phyloP scores from a whole-genome alignment of 2,113 vertebrate species.

The Austrofundulus limnaeus region DNA sequence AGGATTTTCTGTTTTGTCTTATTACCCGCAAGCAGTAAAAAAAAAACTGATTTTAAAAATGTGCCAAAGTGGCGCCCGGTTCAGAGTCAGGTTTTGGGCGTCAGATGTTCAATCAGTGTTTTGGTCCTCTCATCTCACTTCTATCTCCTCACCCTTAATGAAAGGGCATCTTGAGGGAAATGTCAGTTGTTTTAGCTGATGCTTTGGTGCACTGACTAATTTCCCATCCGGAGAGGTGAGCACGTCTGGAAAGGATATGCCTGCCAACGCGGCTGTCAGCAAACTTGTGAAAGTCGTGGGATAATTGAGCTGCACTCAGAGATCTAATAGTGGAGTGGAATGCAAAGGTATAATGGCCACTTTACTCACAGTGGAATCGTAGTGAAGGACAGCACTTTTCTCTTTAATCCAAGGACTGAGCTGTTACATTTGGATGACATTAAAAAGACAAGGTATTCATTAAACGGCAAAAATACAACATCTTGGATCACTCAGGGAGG shows the following conservation, averaged over 20 bases:
- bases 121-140: conserved; percentile 36
- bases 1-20: conserved; percentile 14
- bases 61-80: neutral
- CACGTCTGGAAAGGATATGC: conserved; percentile 72
- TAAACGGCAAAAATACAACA: conserved; percentile 50
- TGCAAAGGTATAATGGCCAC: conserved; percentile 71
- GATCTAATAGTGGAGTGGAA: conserved; percentile 56
- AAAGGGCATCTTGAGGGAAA: conserved; percentile 64
- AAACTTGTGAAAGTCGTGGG: conserved; percentile 55
- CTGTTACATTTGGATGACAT: conserved; percentile 63
- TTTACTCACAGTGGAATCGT: conserved; percentile 68
- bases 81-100: conserved; percentile 6
- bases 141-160: conserved; percentile 51
- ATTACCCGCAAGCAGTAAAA: too few species aligned
- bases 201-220: conserved; percentile 66
- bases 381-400: conserved; percentile 60
- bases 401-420: conserved; percentile 66
- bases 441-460: conserved; percentile 55
- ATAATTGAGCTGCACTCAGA: conserved; percentile 74
- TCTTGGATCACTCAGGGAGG: conserved; percentile 26
- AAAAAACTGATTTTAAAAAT: too few species aligned
- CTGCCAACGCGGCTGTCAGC: conserved; percentile 78
- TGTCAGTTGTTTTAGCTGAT: conserved; percentile 64
- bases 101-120: conserved; percentile 18
- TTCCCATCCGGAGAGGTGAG: conserved; percentile 67